These are phyloP conservation scores for Cotesia vestalis DNA, from an alignment of 1,140 invertebrate genomes.

Conservation along the genomic window DNA sequence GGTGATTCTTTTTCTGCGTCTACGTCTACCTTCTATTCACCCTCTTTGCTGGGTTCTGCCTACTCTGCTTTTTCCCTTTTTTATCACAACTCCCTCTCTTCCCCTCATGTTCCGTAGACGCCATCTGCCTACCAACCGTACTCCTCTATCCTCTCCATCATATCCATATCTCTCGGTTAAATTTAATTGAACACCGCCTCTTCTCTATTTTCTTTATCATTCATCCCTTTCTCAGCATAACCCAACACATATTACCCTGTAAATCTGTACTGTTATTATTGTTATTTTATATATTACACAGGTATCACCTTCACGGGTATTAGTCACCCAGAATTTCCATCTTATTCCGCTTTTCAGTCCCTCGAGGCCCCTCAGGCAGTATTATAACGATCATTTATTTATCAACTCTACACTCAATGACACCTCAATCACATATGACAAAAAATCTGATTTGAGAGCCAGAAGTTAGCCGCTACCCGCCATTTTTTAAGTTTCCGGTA, in stretches of 20 bases:
- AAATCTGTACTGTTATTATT: too few relatives aligned
- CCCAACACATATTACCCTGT: neutral
- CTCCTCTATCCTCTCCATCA: constrained; percentile 2
- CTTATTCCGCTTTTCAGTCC: neutral
- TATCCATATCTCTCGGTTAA: constrained; percentile 11
- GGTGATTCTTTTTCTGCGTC: constrained; percentile 10
- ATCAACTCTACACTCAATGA: neutral
- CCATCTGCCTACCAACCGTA: constrained; percentile 25
- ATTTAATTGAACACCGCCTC: constrained; percentile 27
- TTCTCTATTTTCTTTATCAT: constrained; percentile 11
- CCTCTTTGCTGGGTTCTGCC: neutral
- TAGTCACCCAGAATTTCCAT: neutral
- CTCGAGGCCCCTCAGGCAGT: neutral
- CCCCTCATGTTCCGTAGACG: constrained; percentile 10
- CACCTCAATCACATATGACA: too few relatives aligned
- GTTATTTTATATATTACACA: too few relatives aligned
- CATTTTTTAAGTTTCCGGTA: too few relatives aligned
- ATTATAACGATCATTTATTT: constrained; percentile 19
- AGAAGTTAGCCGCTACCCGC: too few relatives aligned
- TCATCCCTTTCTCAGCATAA: constrained; percentile 8
- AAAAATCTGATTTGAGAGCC: too few relatives aligned
- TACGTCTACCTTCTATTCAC: too few relatives aligned
- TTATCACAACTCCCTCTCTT: neutral
- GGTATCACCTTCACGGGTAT: too few relatives aligned
- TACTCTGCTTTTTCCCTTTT: neutral